These are phyloP conservation scores for Gandaritis pyraliata DNA, from an alignment of 2,888 invertebrate genomes.

Conservation along the genomic window DNA sequence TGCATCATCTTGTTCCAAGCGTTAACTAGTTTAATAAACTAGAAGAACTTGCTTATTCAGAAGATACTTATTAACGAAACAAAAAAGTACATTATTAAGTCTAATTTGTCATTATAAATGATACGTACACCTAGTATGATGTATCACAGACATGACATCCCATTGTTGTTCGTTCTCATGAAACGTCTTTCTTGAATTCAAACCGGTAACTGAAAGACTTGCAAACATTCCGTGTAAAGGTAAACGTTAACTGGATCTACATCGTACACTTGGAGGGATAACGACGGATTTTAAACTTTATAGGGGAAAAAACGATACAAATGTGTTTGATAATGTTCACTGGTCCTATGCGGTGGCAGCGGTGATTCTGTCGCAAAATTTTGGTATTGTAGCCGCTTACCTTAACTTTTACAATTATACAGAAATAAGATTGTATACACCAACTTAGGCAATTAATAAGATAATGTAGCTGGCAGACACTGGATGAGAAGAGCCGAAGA, in stretches of 20 bases:
- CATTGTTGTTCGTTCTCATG: conserved; percentile 31
- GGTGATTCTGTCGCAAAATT: too few species aligned
- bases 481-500: too few species aligned
- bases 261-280: not conserved
- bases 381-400: not conserved
- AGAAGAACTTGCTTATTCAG: not conserved
- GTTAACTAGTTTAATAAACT: not conserved
- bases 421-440: too few species aligned
- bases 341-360: too few species aligned
- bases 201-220: conserved; percentile 25
- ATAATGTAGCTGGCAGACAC: too few species aligned
- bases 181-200: conserved; percentile 19
- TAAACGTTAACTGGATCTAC: not conserved
- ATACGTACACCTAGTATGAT: conserved; percentile 13
- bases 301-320: too few species aligned
- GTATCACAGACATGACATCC: conserved; percentile 26
- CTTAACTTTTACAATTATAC: not conserved
- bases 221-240: conserved; percentile 22
- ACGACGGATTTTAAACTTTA: too few species aligned
- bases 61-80: not conserved
- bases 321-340: too few species aligned
- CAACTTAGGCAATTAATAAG: too few species aligned
- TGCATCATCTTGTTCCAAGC: too few species aligned
- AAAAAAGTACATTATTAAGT: not conserved
- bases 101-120: conserved; percentile 18